These are phyloP conservation scores for Petroica traversi DNA, from an alignment of 2,113 vertebrate genomes.

Conservation along the genomic window DNA sequence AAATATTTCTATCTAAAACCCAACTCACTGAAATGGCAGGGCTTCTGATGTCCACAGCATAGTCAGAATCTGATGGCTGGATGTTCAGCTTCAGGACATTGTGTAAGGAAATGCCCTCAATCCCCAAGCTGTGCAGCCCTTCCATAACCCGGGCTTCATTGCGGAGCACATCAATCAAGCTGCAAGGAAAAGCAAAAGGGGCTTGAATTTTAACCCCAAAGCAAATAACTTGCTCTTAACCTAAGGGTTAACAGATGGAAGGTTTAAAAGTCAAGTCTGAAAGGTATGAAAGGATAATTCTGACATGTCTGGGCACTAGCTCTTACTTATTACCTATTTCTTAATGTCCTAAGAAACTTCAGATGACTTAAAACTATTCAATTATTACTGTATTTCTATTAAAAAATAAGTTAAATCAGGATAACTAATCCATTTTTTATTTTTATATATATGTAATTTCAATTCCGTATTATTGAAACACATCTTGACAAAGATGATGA, in stretches of 20 bases:
- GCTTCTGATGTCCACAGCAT: conserved; percentile 93
- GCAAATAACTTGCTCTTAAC: not conserved
- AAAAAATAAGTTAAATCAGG: not conserved
- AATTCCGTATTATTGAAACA: not conserved
- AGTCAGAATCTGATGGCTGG: conserved; percentile 91
- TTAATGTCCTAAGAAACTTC: not conserved
- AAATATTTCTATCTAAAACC: not conserved
- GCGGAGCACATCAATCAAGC: conserved; percentile 91
- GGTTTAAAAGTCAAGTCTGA: no score
- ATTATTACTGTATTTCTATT: not conserved
- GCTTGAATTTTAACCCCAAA: not conserved
- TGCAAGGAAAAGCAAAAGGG: conserved; percentile 38
- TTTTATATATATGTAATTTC: not conserved
- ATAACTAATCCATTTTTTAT: not conserved
- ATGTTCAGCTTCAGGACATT: conserved; percentile 92
- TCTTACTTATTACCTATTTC: not conserved
- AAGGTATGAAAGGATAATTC: not conserved
- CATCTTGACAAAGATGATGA: not conserved
- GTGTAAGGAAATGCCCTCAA: conserved; percentile 87
- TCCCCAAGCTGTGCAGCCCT: conserved; percentile 88
- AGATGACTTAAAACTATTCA: not conserved
- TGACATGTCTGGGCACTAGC: not conserved
- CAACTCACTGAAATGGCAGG: conserved; percentile 87
- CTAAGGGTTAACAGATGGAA: not conserved
- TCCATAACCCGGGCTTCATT: conserved; percentile 94